These are phyloP conservation scores for Phrynosoma platyrhinos DNA, from an alignment of 2,113 vertebrate species.

Conservation along the genomic window DNA sequence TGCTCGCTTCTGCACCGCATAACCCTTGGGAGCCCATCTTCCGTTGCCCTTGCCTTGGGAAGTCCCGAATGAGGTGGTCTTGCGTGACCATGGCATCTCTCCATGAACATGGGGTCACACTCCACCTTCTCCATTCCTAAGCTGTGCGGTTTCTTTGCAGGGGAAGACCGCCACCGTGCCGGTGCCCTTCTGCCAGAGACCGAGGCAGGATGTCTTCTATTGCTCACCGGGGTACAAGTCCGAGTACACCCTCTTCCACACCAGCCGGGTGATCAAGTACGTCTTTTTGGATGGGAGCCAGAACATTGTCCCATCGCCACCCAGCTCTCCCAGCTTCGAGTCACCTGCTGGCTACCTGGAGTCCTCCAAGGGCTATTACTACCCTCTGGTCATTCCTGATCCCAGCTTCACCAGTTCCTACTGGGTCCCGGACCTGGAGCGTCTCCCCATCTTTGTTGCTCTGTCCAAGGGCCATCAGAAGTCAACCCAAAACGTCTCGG, in stretches of 20 bases:
- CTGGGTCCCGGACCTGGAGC: fast-evolving
- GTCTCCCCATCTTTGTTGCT: neutral
- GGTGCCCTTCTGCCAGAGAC: neutral
- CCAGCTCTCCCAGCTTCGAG: fast-evolving
- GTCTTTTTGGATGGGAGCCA: conserved; percentile 57
- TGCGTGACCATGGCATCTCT: no score
- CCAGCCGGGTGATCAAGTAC: conserved; percentile 52
- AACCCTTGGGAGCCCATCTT: no score
- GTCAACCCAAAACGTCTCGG: fast-evolving
- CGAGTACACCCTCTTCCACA: neutral
- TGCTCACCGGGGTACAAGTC: neutral
- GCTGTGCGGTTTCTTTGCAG: fast-evolving
- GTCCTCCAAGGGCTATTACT: neutral
- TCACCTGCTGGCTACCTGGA: neutral
- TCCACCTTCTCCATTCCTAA: neutral
- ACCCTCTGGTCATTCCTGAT: neutral
- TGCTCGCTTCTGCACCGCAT: no score
- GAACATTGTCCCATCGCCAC: conserved; percentile 12
- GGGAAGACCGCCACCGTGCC: neutral
- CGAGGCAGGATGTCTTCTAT: conserved; percentile 8
- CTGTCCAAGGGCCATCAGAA: neutral
- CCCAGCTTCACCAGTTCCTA: neutral
- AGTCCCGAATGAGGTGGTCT: no score
- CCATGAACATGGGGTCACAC: no score
- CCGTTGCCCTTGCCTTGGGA: no score